Conservation (phyloP, 2,113 vertebrate species). For the Mus spicilegus region DNA sequence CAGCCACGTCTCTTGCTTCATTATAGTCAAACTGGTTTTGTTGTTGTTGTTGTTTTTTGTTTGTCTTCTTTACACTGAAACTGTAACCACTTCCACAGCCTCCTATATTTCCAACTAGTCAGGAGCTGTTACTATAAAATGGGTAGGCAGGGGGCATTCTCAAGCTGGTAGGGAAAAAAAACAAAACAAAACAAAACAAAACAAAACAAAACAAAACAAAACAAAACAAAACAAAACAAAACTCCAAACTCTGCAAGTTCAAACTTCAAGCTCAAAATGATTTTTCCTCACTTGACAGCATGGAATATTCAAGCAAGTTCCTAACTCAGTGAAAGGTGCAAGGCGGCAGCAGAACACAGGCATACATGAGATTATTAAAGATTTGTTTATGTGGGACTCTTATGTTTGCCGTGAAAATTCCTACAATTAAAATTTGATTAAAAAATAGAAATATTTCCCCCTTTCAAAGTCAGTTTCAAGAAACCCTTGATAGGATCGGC, state of each 20-base stretch:
- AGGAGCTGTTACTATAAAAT: background rate
- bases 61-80: background rate
- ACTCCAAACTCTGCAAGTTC: background rate
- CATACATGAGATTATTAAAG: constrained; percentile 64
- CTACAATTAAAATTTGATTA: constrained; percentile 86
- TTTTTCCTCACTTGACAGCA: background rate
- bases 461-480: constrained; percentile 88
- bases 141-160: background rate
- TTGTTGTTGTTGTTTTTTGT: no score
- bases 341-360: constrained; percentile 54
- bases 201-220: background rate
- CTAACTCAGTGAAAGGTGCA: background rate
- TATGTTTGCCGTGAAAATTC: constrained; percentile 83
- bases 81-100: no score
- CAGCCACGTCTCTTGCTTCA: background rate
- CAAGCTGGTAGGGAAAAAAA: background rate
- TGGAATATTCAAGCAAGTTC: constrained; percentile 28
- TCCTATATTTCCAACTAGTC: background rate
- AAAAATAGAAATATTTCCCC: constrained; percentile 46
- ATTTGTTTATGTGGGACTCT: constrained; percentile 54
- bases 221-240: background rate
- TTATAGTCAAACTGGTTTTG: background rate
- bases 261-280: background rate
- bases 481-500: constrained; percentile 86
- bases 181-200: background rate